These are phyloP conservation scores for Dendrocincla tyrannina DNA, from an alignment of 2,797 vertebrate genomes.

Conservation along the genomic window DNA sequence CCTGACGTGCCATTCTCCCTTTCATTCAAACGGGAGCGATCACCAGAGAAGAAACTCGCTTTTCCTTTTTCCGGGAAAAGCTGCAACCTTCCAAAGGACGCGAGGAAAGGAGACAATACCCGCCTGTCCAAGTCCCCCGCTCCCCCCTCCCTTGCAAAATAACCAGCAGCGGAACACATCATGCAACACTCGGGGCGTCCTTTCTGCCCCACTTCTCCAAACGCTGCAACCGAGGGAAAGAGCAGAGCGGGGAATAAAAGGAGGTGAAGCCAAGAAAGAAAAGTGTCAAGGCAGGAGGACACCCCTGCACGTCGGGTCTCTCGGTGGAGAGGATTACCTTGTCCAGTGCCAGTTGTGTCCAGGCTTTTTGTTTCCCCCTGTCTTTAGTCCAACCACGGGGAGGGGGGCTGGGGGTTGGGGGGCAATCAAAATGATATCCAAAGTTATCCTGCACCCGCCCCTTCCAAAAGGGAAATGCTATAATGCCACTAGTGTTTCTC, in stretches of 20 bases:
- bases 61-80: not conserved
- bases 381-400: constrained; percentile 67
- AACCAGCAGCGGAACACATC: not conserved
- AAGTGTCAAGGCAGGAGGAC: not conserved
- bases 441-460: constrained; percentile 32
- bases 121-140: not conserved
- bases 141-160: not conserved
- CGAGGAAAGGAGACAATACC: not conserved
- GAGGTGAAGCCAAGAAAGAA: not conserved
- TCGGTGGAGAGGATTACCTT: constrained; percentile 67
- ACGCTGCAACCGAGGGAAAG: not conserved
- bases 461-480: constrained; percentile 40
- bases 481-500: constrained; percentile 27
- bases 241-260: not conserved
- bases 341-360: constrained; percentile 66
- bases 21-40: not conserved
- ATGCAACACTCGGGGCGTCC: not conserved
- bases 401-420: not conserved
- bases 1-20: not conserved
- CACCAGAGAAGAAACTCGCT: not conserved
- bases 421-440: constrained; percentile 53
- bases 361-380: constrained; percentile 57
- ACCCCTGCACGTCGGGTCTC: not conserved
- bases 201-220: not conserved
- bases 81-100: not conserved